Conservation (phyloP, 2,888 invertebrate species). For the Epistrophe grossulariae region DNA sequence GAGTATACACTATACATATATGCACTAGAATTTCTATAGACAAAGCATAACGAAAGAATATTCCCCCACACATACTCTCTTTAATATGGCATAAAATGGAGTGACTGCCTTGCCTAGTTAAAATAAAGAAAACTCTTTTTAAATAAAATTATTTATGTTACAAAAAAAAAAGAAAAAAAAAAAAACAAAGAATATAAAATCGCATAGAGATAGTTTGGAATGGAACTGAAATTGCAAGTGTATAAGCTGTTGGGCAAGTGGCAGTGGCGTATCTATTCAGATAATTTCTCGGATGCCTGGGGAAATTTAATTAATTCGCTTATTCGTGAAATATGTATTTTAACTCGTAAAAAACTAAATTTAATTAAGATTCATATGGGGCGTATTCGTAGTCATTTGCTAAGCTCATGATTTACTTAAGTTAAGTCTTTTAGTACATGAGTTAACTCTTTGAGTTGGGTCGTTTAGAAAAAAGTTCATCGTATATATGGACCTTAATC, state of each 20-base stretch:
- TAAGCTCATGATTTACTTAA: no score
- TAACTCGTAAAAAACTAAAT: no score
- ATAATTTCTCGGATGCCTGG: not conserved
- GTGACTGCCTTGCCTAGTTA: not conserved
- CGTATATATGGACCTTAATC: no score
- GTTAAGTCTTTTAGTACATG: no score
- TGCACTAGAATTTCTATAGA: not conserved
- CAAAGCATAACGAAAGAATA: not conserved
- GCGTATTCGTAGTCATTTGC: no score
- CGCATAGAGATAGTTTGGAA: not conserved
- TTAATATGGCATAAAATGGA: not conserved
- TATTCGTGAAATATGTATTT: not conserved
- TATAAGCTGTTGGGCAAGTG: constrained; percentile 1
- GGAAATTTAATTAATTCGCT: not conserved
- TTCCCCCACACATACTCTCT: constrained; percentile 27
- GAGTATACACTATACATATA: not conserved
- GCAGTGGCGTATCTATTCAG: not conserved
- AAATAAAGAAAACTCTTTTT: constrained; percentile 11
- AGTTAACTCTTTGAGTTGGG: no score
- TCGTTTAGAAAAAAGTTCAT: no score
- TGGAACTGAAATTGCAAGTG: constrained; percentile 47
- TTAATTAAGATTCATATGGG: no score
- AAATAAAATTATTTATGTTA: constrained; percentile 30
- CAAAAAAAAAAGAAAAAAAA: constrained; percentile 5
- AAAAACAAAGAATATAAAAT: not conserved